phyloP scores from a whole-genome alignment of 2,888 invertebrate genomes.

The Tetragonisca angustula region DNA sequence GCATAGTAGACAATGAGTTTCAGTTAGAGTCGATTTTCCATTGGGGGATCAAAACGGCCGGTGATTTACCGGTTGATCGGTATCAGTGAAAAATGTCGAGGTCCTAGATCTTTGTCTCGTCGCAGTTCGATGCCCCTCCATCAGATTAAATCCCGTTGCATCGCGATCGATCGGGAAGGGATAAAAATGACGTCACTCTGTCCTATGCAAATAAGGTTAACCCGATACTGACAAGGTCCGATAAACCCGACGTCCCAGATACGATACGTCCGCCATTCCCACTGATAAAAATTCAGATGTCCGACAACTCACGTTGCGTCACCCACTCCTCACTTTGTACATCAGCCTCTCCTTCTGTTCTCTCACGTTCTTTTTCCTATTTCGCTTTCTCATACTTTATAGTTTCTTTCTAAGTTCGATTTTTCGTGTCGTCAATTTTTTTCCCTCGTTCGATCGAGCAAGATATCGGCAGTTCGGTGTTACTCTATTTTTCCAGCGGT shows the following conservation, averaged over 20 bases:
- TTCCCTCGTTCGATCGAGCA: not conserved
- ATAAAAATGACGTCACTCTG: constrained; percentile 35
- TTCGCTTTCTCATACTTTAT: not conserved
- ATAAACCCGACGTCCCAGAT: constrained; percentile 52
- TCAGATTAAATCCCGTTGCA: constrained; percentile 44
- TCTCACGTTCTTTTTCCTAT: not conserved
- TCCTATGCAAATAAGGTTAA: constrained; percentile 54
- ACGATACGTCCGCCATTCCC: constrained; percentile 20
- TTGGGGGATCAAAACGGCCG: constrained; percentile 53
- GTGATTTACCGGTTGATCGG: constrained; percentile 51
- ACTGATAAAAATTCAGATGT: constrained; percentile 35
- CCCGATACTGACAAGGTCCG: constrained; percentile 56
- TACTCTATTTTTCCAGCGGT: not conserved
- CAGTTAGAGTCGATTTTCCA: constrained; percentile 41
- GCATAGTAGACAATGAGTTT: constrained; percentile 27
- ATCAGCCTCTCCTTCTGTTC: constrained; percentile 5
- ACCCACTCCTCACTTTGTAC: not conserved
- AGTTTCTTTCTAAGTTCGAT: not conserved
- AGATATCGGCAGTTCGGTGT: not conserved
- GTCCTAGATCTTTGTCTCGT: constrained; percentile 37
- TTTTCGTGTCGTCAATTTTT: not conserved
- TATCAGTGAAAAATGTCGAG: constrained; percentile 38
- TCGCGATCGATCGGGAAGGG: constrained; percentile 41
- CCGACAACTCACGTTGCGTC: not conserved
- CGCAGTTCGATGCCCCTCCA: constrained; percentile 32